phyloP scores from a whole-genome alignment of 1,140 invertebrate species.

The Elymnias hypermnestra region DNA sequence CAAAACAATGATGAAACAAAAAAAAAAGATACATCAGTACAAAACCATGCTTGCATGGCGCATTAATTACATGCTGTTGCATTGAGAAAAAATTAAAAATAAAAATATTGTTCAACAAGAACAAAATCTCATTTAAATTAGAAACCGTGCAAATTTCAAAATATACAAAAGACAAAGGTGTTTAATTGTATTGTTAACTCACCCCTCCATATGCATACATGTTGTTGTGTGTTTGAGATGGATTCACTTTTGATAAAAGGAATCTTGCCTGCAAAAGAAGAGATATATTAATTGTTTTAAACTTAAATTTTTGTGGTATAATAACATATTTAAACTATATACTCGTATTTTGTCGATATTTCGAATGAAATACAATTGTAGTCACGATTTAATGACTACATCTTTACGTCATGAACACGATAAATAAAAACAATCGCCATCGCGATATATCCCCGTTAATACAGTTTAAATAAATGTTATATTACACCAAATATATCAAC shows the following conservation, averaged over 20 bases:
- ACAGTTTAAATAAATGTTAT: too few species aligned
- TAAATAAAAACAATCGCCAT: too few species aligned
- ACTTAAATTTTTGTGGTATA: too few species aligned
- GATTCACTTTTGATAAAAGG: constrained; percentile 99
- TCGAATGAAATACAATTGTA: too few species aligned
- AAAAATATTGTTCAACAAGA: not conserved
- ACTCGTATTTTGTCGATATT: too few species aligned
- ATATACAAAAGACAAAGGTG: constrained; percentile 1
- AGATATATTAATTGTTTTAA: too few species aligned
- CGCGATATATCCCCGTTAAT: too few species aligned
- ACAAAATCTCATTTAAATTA: not conserved
- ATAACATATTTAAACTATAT: too few species aligned
- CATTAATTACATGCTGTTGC: constrained; percentile 29
- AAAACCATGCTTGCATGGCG: constrained; percentile 56
- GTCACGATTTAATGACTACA: too few species aligned
- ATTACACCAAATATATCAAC: too few species aligned
- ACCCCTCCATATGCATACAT: constrained; percentile 96
- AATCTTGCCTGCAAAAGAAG: constrained; percentile 96
- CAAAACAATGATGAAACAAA: constrained; percentile 71
- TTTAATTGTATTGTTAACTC: constrained; percentile 65
- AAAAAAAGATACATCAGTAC: constrained; percentile 59
- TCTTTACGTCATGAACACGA: too few species aligned
- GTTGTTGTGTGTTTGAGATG: constrained; percentile 99
- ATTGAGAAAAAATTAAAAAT: constrained; percentile 16
- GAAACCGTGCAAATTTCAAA: constrained; percentile 12